Conservation (phyloP, 2,888 invertebrate species). For the Xestia rhomboidea region DNA sequence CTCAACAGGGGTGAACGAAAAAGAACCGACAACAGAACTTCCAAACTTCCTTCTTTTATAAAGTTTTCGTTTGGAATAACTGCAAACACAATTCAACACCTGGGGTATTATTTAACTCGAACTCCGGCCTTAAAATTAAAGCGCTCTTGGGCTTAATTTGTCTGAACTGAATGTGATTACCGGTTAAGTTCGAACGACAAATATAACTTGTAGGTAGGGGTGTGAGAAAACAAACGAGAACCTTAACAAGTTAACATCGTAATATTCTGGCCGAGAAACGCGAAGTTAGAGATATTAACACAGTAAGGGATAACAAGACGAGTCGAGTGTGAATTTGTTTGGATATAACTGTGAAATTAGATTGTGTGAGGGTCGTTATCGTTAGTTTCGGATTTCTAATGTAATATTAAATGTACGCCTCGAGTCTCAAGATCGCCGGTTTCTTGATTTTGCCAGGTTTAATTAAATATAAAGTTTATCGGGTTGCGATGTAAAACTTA, state of each 20-base stretch:
- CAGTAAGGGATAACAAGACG: constrained; percentile 57
- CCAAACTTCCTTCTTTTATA: constrained; percentile 68
- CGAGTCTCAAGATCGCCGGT: constrained; percentile 21
- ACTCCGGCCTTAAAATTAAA: constrained; percentile 75
- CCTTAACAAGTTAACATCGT: constrained; percentile 70
- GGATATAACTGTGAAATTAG: constrained; percentile 47
- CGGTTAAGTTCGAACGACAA: constrained; percentile 76
- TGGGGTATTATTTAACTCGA: constrained; percentile 76
- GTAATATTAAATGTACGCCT: constrained; percentile 53
- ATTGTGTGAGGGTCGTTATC: constrained; percentile 41
- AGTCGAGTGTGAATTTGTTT: constrained; percentile 55
- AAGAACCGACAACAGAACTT: constrained; percentile 67
- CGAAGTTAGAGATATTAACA: constrained; percentile 59
- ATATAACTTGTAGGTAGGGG: constrained; percentile 68
- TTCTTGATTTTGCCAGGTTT: constrained; percentile 39
- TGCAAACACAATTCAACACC: constrained; percentile 79
- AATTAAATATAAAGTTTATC: constrained; percentile 58
- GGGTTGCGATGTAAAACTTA: constrained; percentile 35
- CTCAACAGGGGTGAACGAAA: constrained; percentile 64
- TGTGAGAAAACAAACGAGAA: constrained; percentile 73
- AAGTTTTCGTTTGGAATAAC: constrained; percentile 78
- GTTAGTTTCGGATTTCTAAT: constrained; percentile 57
- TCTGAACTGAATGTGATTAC: constrained; percentile 78
- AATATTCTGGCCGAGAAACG: constrained; percentile 60
- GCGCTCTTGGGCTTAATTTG: constrained; percentile 76